Evolutionary conservation across 2,888 invertebrate genomes (phyloP).

Genomic region (Quadriops clusia): DNA sequence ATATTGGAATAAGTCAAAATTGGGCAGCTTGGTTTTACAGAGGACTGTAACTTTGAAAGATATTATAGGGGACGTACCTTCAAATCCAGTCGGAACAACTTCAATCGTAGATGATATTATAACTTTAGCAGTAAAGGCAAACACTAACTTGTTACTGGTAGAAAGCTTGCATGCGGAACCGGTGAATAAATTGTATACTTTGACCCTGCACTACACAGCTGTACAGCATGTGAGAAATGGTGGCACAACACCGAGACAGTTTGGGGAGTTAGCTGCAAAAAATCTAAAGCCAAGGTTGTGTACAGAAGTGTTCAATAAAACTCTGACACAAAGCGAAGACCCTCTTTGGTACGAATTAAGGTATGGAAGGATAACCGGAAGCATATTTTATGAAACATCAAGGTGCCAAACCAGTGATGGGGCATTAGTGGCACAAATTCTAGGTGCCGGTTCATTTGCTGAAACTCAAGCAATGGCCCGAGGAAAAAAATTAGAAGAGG

Average conservation of each 20-base stretch:
- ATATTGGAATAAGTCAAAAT: slow-evolving; percentile 7
- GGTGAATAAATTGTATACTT: too few species aligned
- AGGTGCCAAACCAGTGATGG: slow-evolving; percentile 18
- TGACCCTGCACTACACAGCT: too few species aligned
- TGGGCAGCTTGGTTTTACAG: too few species aligned
- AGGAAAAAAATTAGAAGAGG: slow-evolving; percentile 16
- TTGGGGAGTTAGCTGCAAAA: too few species aligned
- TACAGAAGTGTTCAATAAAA: too few species aligned
- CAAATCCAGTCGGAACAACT: neutral
- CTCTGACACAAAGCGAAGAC: neutral
- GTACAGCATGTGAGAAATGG: too few species aligned
- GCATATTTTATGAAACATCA: slow-evolving; percentile 13
- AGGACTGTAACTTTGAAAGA: neutral
- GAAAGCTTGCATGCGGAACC: too few species aligned
- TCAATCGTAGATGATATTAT: too few species aligned
- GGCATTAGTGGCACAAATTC: slow-evolving; percentile 15
- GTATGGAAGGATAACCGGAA: slow-evolving; percentile 19
- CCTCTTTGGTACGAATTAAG: slow-evolving; percentile 15
- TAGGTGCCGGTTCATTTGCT: slow-evolving; percentile 16
- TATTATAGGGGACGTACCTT: neutral
- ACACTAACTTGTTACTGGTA: too few species aligned
- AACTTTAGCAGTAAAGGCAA: too few species aligned
- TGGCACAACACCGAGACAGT: too few species aligned
- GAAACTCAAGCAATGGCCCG: slow-evolving; percentile 17
- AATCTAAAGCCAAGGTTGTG: too few species aligned